Base-by-base conservation (phyloP, 2,888 invertebrate genomes). In the Epinotia nisella region DNA sequence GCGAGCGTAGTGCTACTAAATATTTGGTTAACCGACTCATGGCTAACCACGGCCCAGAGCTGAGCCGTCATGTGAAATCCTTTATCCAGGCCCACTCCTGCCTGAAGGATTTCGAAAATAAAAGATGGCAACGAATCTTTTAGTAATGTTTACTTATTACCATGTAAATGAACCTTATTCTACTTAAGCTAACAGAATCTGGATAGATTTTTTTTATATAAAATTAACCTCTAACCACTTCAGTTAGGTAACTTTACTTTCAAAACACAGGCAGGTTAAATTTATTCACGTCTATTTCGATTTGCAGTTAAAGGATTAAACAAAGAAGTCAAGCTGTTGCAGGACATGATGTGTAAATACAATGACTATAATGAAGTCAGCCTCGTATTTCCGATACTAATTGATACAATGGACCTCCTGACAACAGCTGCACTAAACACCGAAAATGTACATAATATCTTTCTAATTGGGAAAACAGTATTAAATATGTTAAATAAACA, bases 401-500 rank as follows among this genome's bases (percentile, higher is more conserved):
- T 86, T 15, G 83, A 87, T 19, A 78, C 80, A 17, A 66, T 88
- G 11, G 75, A 81, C 11, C 73, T 80, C 7, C 75, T 87, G 72
- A 73, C 84, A 19, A 77, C 78, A 68, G 80, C 78, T 70, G 75
- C 83, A 10, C 67, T 65, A 5, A 56, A 66, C 1, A 79, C 84
- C 75, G 71, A 76, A 24, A 70, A 82, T 29, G 79, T 83, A 41
- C 78, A 81, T 68, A 68, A 76, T 58, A 75, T 81, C 17, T 71
- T 90, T 21, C 74, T 71, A 10, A 81, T 83, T 74, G 73, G 82
- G 3, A 85, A 82, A 49, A 83, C 81, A 74, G 60, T 85, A 9
- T 75, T 90, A 1, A 81, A 80, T 76, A 76, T 82, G 4, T 75
- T 83, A 49, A 76, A 75, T 21, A 75, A 77, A 17, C 73, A 77